Conservation (phyloP, 2,797 vertebrate species). For the Neosilurus mollespiculum region DNA sequence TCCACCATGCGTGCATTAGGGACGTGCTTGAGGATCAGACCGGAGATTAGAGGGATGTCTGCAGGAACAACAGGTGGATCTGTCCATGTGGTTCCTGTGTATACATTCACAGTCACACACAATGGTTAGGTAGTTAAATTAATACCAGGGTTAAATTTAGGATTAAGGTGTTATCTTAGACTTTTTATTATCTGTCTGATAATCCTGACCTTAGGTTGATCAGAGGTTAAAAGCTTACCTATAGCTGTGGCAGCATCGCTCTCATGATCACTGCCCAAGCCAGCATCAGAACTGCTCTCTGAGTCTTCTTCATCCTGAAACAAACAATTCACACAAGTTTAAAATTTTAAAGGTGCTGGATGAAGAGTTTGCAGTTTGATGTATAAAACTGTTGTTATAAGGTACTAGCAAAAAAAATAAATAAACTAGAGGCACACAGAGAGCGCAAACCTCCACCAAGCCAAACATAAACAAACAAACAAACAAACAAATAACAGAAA, state of each 20-base stretch:
- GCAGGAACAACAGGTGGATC: conserved; percentile 49
- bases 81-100: conserved; percentile 46
- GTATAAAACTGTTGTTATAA: not conserved
- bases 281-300: conserved; percentile 96
- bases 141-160: not conserved
- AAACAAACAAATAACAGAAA: no score
- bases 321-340: conserved; percentile 20
- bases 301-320: conserved; percentile 91
- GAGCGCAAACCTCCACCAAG: no score
- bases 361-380: not conserved
- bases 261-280: conserved; percentile 96
- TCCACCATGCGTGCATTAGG: conserved; percentile 88
- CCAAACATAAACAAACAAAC: no score
- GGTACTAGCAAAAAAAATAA: not conserved
- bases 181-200: not conserved
- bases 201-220: not conserved
- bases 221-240: conserved; percentile 73
- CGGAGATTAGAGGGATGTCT: conserved; percentile 95
- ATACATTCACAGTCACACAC: conserved; percentile 13
- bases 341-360: not conserved
- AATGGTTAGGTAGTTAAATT: conserved; percentile 5
- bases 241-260: conserved; percentile 90
- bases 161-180: conserved; percentile 11
- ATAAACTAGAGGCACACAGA: no score
- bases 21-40: conserved; percentile 91